These are phyloP conservation scores for Brachionus rotundiformis DNA, from an alignment of 1,140 invertebrate genomes.

Conservation along the genomic window DNA sequence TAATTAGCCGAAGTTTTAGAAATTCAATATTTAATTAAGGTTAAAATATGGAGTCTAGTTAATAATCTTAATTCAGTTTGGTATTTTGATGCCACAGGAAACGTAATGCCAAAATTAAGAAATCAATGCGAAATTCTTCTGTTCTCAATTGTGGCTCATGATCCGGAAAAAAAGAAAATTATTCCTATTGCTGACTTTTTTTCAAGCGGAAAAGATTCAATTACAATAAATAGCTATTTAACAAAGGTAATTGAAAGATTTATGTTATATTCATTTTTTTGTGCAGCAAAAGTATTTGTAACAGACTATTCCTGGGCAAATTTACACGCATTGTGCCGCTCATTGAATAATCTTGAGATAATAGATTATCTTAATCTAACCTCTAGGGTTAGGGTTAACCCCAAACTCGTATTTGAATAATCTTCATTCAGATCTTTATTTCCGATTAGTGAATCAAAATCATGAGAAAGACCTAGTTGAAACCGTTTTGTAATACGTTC, in stretches of 20 bases:
- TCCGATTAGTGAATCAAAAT: too few species aligned
- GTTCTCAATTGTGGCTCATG: background rate
- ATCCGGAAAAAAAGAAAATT: background rate
- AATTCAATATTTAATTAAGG: background rate
- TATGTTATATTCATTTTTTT: background rate
- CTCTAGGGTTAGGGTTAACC: too few species aligned
- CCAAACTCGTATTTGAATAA: too few species aligned
- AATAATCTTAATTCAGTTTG: background rate
- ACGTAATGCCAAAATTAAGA: background rate
- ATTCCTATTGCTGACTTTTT: background rate
- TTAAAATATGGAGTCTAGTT: background rate
- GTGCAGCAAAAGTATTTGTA: background rate
- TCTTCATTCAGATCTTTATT: too few species aligned
- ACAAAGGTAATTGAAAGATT: background rate
- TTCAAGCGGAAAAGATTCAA: too few species aligned
- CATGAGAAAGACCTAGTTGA: too few species aligned
- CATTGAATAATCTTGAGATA: background rate
- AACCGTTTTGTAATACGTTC: too few species aligned
- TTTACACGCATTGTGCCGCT: background rate
- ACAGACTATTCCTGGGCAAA: background rate
- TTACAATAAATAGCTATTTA: background rate
- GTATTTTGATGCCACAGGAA: conserved; percentile 14
- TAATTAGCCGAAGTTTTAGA: background rate
- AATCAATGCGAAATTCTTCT: background rate
- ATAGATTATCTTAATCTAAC: conserved; percentile 3